A percentile compares a stretch with the other conserved stretches of the same genome.
Conservation (phyloP, 2,797 vertebrate species). For the Ceryle rudis region DNA sequence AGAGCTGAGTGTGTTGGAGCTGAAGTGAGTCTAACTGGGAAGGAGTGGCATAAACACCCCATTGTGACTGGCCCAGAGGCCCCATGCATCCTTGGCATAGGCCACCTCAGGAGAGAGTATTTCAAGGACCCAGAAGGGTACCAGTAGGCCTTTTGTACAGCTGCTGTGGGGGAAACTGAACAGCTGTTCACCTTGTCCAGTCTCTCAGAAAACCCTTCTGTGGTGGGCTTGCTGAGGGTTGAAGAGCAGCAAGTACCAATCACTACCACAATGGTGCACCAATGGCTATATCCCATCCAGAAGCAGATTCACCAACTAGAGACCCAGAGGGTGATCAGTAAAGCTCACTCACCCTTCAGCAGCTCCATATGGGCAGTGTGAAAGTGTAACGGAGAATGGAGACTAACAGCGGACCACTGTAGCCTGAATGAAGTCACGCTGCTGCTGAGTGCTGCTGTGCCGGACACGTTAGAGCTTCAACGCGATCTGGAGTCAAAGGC, state of each 20-base stretch:
- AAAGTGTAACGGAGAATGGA: background rate
- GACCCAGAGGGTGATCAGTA: background rate
- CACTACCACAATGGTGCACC: background rate
- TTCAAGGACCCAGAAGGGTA: no score
- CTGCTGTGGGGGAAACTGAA: background rate
- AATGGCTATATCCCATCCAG: background rate
- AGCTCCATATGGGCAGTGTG: background rate
- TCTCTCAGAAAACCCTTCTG: background rate
- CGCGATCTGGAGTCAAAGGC: no score
- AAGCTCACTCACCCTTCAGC: background rate
- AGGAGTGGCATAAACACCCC: no score
- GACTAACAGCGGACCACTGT: background rate
- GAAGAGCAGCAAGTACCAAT: background rate
- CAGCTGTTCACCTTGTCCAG: background rate
- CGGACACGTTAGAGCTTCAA: no score
- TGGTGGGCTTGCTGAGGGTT: background rate
- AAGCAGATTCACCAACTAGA: background rate
- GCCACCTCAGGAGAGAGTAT: no score
- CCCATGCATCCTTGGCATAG: no score
- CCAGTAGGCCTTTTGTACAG: background rate
- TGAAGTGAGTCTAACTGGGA: no score
- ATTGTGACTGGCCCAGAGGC: no score
- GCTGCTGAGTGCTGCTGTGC: no score
- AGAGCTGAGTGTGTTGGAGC: no score
- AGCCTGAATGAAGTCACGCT: no score